Conservation (phyloP, 2,888 invertebrate genomes). For the Chrysomela aeneicollis region DNA sequence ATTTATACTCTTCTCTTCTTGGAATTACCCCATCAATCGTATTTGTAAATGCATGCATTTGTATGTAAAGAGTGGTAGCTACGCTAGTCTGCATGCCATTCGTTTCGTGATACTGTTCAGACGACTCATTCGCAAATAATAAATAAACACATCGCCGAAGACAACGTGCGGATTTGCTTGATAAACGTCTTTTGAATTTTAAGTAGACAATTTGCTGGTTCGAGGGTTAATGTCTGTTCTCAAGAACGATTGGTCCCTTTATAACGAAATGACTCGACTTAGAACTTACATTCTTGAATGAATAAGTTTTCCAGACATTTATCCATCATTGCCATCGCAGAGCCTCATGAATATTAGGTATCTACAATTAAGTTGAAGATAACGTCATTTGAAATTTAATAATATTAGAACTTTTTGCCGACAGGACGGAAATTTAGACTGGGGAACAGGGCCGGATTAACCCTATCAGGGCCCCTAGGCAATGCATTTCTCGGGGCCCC, state of each 20-base stretch:
- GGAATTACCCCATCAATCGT: not conserved
- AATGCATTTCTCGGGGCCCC: too few species aligned
- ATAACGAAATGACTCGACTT: not conserved
- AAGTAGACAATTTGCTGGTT: constrained; percentile 13
- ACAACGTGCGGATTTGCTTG: constrained; percentile 20
- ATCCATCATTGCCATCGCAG: too few species aligned
- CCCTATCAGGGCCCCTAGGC: too few species aligned
- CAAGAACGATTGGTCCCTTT: not conserved
- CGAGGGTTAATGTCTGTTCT: not conserved
- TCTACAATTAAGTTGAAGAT: too few species aligned
- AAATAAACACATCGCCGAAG: constrained; percentile 19
- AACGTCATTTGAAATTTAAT: too few species aligned
- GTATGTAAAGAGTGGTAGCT: constrained; percentile 9
- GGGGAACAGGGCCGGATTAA: too few species aligned
- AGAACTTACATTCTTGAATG: not conserved
- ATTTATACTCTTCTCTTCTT: not conserved
- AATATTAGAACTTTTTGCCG: too few species aligned
- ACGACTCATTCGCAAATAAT: constrained; percentile 23
- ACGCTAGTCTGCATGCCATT: constrained; percentile 17
- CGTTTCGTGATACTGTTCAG: constrained; percentile 16
- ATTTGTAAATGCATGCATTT: constrained; percentile 7
- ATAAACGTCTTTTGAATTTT: constrained; percentile 20
- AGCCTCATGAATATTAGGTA: too few species aligned
- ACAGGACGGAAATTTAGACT: too few species aligned
- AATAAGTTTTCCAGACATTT: too few species aligned